Evolutionary conservation across 2,113 vertebrate genomes (phyloP).

Genomic region (Pedionomus torquatus): DNA sequence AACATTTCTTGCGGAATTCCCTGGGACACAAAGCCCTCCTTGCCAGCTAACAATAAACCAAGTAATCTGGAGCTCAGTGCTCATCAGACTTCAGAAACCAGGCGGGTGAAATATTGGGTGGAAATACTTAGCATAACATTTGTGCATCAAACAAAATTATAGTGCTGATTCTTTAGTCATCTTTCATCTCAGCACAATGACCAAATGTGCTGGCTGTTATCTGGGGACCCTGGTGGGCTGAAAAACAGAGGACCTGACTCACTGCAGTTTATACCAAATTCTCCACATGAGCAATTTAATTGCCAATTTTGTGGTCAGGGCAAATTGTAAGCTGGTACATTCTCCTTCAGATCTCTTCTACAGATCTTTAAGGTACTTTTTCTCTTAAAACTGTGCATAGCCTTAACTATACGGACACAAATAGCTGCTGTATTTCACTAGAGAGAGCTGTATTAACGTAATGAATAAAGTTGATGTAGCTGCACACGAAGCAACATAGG

Average conservation of each 20-base stretch:
- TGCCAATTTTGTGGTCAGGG: background rate
- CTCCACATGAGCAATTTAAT: background rate
- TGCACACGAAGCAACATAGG: background rate
- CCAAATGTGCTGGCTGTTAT: background rate
- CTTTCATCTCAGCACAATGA: background rate
- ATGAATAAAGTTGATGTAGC: background rate
- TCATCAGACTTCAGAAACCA: background rate
- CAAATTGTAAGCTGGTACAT: background rate
- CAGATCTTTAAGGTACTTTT: background rate
- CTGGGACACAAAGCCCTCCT: background rate
- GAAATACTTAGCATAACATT: background rate
- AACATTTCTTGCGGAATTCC: background rate
- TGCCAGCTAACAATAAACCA: background rate
- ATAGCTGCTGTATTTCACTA: background rate
- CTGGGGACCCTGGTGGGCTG: rapidly evolving
- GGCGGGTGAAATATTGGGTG: background rate
- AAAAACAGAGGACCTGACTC: background rate
- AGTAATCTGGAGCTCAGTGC: rapidly evolving
- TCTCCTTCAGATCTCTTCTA: background rate
- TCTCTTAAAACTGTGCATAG: background rate
- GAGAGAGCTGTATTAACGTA: background rate
- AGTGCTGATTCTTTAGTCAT: background rate
- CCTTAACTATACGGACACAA: background rate
- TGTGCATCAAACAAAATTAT: background rate
- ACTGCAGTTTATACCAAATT: background rate